These are phyloP conservation scores for Scarus forsteni DNA, from an alignment of 2,797 vertebrate species.

Conservation along the genomic window DNA sequence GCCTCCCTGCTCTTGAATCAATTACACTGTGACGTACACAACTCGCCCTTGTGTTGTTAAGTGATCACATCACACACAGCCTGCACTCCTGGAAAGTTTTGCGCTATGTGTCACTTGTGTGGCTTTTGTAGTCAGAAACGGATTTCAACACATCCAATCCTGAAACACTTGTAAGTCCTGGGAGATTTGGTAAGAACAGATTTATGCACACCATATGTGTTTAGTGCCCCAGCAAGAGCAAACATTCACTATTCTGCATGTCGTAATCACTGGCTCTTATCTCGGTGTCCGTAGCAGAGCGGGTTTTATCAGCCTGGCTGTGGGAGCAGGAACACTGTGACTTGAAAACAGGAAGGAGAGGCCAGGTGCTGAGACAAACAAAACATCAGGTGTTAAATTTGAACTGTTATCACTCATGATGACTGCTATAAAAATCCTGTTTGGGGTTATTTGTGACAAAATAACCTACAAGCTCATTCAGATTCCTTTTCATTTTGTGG, in stretches of 20 bases:
- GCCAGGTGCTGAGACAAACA: slow-evolving; percentile 37
- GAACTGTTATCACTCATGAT: slow-evolving; percentile 6
- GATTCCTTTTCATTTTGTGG: no score
- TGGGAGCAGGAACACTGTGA: slow-evolving; percentile 44
- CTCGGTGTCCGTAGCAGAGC: slow-evolving; percentile 58
- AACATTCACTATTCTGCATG: slow-evolving; percentile 53
- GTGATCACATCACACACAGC: slow-evolving; percentile 36
- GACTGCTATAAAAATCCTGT: background rate
- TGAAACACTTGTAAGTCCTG: slow-evolving; percentile 36
- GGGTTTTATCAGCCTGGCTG: slow-evolving; percentile 73
- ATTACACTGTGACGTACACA: slow-evolving; percentile 32
- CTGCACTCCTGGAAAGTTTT: slow-evolving; percentile 43
- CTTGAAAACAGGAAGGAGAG: slow-evolving; percentile 66
- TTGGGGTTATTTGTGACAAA: no score
- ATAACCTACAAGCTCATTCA: no score
- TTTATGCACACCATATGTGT: slow-evolving; percentile 42
- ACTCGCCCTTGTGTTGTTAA: slow-evolving; percentile 32
- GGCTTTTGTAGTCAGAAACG: slow-evolving; percentile 27
- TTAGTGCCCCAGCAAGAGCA: slow-evolving; percentile 29
- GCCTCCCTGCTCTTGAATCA: slow-evolving; percentile 19
- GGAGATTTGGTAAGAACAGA: slow-evolving; percentile 36
- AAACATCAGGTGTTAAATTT: slow-evolving; percentile 40
- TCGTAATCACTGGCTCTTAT: slow-evolving; percentile 75
- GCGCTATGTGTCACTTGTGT: slow-evolving; percentile 43
- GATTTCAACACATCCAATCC: slow-evolving; percentile 53